Conservation (phyloP, 2,113 vertebrate species). For the Anser cygnoides region DNA sequence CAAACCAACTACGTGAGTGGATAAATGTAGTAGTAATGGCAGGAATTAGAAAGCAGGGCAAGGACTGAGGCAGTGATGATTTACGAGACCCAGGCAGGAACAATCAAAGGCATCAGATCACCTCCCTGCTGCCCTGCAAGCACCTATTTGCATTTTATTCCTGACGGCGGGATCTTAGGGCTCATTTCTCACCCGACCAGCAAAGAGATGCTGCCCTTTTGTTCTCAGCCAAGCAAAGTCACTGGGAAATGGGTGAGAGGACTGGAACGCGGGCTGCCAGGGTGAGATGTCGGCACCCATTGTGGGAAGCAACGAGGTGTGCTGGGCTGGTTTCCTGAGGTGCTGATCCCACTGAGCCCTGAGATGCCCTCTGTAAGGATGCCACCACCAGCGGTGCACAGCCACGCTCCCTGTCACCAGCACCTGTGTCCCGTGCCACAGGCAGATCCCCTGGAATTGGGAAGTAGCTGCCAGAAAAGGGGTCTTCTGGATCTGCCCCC, state of each 20-base stretch:
- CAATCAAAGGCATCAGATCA: constrained; percentile 51
- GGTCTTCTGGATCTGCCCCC: not conserved
- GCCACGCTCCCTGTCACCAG: not conserved
- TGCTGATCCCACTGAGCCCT: not conserved
- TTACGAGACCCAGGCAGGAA: constrained; percentile 37
- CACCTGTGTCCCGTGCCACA: rapidly evolving
- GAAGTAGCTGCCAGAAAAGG: not conserved
- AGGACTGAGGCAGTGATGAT: constrained; percentile 26
- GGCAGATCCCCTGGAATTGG: too few species aligned
- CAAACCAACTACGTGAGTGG: not conserved
- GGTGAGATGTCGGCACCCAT: rapidly evolving
- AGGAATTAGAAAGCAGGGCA: constrained; percentile 51
- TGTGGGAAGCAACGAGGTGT: rapidly evolving
- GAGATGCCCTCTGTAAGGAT: not conserved
- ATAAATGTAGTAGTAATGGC: constrained; percentile 40
- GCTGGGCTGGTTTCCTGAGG: not conserved
- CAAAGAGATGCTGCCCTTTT: not conserved
- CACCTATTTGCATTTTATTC: constrained; percentile 25
- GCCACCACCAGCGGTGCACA: not conserved
- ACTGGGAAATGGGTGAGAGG: not conserved
- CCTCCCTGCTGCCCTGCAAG: constrained; percentile 5
- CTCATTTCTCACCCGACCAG: not conserved
- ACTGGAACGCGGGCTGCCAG: rapidly evolving
- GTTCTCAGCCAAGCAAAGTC: not conserved
- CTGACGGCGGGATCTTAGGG: not conserved